Evolutionary conservation across 2,888 invertebrate genomes (phyloP).

Genomic region (Ornithoptera priamus): DNA sequence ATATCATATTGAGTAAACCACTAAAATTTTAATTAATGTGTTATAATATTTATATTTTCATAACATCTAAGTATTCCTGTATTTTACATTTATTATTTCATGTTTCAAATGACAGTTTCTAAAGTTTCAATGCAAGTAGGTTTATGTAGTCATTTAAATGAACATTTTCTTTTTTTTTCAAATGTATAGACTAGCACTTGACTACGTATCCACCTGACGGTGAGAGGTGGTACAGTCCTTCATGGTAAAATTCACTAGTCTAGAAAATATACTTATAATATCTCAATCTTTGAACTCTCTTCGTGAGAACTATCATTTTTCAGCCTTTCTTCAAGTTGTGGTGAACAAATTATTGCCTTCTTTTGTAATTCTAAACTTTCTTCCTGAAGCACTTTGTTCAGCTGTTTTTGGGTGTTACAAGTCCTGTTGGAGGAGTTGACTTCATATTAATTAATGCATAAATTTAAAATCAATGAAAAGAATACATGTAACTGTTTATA

Average conservation of each 20-base stretch:
- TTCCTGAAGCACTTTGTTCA: slow-evolving; percentile 67
- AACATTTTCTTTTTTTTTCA: too few species aligned
- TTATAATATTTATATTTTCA: background rate
- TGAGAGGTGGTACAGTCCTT: too few species aligned
- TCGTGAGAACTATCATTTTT: slow-evolving; percentile 43
- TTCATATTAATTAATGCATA: background rate
- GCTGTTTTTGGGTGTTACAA: slow-evolving; percentile 65
- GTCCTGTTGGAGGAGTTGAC: slow-evolving; percentile 48
- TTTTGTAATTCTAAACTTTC: slow-evolving; percentile 74
- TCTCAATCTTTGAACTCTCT: slow-evolving; percentile 31
- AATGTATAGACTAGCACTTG: too few species aligned
- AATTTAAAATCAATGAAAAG: slow-evolving; percentile 13
- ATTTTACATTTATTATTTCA: background rate
- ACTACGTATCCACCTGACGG: too few species aligned
- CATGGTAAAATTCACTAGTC: too few species aligned
- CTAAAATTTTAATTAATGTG: background rate
- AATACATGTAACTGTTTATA: slow-evolving; percentile 11
- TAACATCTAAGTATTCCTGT: background rate
- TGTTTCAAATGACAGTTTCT: background rate
- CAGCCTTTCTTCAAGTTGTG: slow-evolving; percentile 65
- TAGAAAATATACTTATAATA: background rate
- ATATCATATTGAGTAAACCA: background rate
- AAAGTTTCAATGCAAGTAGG: too few species aligned
- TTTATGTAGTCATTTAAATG: too few species aligned
- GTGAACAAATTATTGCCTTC: slow-evolving; percentile 64